Evolutionary conservation across 2,797 vertebrate species (phyloP).

Genomic region (Thaleichthys pacificus): DNA sequence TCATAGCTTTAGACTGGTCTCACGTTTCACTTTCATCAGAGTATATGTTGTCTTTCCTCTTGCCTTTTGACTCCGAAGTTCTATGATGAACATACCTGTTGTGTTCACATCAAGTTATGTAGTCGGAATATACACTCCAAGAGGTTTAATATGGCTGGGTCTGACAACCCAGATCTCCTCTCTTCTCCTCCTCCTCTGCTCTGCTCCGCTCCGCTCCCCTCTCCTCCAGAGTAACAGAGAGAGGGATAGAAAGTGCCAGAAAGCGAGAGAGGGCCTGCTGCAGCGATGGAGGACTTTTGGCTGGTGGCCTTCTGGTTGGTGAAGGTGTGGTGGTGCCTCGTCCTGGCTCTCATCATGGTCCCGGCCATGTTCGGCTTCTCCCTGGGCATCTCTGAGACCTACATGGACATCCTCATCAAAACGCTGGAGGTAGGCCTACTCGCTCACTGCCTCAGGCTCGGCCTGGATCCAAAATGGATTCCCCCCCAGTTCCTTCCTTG

Average conservation of each 20-base stretch:
- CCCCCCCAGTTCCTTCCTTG: too few species aligned
- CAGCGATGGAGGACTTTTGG: slow-evolving; percentile 78
- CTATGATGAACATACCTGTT: neutral
- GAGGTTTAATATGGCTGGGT: neutral
- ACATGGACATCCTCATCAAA: slow-evolving; percentile 88
- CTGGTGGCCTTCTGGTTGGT: slow-evolving; percentile 58
- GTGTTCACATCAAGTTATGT: neutral
- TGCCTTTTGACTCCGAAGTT: neutral
- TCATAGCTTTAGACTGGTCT: neutral
- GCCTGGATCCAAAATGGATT: too few species aligned
- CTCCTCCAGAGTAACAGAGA: neutral
- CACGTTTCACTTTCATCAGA: neutral
- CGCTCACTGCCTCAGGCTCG: neutral
- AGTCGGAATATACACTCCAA: neutral
- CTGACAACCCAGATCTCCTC: neutral
- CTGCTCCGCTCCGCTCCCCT: too few species aligned
- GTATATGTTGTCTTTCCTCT: neutral
- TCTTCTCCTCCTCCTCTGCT: neutral
- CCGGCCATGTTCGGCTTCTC: slow-evolving; percentile 90
- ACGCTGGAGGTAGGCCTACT: slow-evolving; percentile 81
- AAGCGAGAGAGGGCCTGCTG: slow-evolving; percentile 14
- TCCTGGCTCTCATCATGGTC: slow-evolving; percentile 83
- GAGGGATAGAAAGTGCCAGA: too few species aligned
- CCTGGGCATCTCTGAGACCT: slow-evolving; percentile 88
- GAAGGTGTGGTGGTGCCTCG: slow-evolving; percentile 75